These are phyloP conservation scores for Diuraphis noxia DNA, from an alignment of 1,140 invertebrate species.

Conservation along the genomic window DNA sequence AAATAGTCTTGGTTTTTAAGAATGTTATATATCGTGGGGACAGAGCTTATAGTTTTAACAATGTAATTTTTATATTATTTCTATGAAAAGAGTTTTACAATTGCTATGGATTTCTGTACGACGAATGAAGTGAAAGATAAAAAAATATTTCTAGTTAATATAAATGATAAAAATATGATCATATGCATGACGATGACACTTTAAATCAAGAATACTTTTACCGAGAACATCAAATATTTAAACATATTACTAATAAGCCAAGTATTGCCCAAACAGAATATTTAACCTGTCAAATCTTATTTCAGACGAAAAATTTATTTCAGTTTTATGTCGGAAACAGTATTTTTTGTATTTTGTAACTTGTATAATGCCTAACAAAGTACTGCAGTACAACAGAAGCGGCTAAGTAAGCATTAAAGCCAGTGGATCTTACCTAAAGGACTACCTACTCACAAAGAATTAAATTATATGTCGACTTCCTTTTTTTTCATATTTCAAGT, in stretches of 20 bases:
- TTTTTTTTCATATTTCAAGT: background rate
- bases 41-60: background rate
- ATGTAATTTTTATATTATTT: conserved; percentile 25
- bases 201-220: background rate
- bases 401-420: conserved; percentile 27
- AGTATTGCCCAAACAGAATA: background rate
- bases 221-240: background rate
- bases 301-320: conserved; percentile 9
- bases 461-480: background rate
- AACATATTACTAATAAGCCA: background rate
- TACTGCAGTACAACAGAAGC: background rate
- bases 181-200: background rate
- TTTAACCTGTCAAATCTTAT: conserved; percentile 28
- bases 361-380: background rate
- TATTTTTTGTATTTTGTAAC: background rate
- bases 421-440: background rate
- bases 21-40: background rate
- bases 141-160: background rate
- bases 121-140: background rate
- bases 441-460: conserved; percentile 16
- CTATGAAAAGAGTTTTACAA: background rate
- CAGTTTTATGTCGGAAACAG: conserved; percentile 3
- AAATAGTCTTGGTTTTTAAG: conserved; percentile 32
- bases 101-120: background rate
- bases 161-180: background rate